phyloP scores from a whole-genome alignment of 2,113 vertebrate genomes.

The Macquaria australasica region DNA sequence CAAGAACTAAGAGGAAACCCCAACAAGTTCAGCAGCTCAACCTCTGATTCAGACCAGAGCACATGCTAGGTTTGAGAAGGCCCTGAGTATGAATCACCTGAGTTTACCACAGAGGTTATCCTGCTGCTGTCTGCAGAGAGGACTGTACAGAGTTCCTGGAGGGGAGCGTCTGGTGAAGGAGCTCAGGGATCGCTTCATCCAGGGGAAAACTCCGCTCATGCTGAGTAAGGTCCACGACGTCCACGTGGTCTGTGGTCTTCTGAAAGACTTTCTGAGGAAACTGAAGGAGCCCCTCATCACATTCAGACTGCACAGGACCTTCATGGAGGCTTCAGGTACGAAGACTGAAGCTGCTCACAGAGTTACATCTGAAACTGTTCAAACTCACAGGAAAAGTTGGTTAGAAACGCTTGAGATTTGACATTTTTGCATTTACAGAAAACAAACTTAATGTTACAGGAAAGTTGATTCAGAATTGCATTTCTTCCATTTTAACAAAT shows the following conservation, averaged over 20 bases:
- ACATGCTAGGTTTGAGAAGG: no score
- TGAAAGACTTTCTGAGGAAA: slow-evolving; percentile 91
- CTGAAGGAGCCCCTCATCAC: slow-evolving; percentile 90
- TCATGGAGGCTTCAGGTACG: slow-evolving; percentile 86
- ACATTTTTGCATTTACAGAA: no score
- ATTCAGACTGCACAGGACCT: slow-evolving; percentile 86
- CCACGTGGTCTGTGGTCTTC: slow-evolving; percentile 89
- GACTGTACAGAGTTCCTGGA: slow-evolving; percentile 88
- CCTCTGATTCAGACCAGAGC: no score
- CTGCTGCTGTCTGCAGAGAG: slow-evolving; percentile 77
- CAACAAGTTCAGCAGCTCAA: no score
- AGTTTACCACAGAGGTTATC: not conserved
- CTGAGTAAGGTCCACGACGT: slow-evolving; percentile 84
- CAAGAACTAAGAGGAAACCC: no score
- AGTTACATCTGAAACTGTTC: no score
- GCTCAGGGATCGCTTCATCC: slow-evolving; percentile 83
- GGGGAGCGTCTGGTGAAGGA: slow-evolving; percentile 85
- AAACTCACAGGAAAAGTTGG: not conserved
- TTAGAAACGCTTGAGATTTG: no score
- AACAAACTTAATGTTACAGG: no score
- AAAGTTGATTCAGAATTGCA: no score
- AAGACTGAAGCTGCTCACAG: not conserved
- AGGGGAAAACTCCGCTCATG: slow-evolving; percentile 51
- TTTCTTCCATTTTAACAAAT: no score
- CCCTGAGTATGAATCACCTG: no score